These are phyloP conservation scores for Mellilla xanthometata DNA, from an alignment of 2,888 invertebrate genomes.

Conservation along the genomic window DNA sequence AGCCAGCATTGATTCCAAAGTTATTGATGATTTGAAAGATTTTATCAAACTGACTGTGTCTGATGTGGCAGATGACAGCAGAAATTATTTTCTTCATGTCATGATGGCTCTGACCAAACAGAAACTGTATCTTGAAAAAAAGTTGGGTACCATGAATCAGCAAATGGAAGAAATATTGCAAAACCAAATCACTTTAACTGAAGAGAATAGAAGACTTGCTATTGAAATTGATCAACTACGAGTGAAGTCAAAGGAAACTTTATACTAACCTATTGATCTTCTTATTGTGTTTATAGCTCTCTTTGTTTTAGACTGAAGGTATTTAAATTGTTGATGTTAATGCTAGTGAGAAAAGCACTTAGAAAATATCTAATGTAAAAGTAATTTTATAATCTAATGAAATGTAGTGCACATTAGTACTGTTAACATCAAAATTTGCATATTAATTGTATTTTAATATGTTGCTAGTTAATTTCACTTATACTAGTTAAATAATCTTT, in stretches of 20 bases:
- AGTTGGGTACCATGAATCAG: conserved; percentile 55
- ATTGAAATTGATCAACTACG: conserved; percentile 74
- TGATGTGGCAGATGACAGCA: conserved; percentile 68
- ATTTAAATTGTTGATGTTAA: no score
- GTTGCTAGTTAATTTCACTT: no score
- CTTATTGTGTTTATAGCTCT: no score
- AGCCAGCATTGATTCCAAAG: conserved; percentile 43
- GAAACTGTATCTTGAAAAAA: conserved; percentile 71
- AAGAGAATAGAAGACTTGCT: conserved; percentile 74
- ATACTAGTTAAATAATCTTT: no score
- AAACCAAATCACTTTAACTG: conserved; percentile 67
- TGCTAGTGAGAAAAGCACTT: no score
- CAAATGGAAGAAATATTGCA: conserved; percentile 60
- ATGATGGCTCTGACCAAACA: conserved; percentile 78
- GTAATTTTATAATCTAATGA: no score
- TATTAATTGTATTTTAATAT: no score
- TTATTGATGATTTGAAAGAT: conserved; percentile 67
- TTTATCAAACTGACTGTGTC: conserved; percentile 61
- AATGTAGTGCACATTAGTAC: no score
- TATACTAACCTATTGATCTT: conserved; percentile 15
- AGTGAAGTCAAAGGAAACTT: conserved; percentile 53
- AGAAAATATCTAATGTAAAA: no score
- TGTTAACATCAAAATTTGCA: no score
- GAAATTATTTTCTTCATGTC: conserved; percentile 70
- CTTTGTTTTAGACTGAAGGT: no score